Conservation (phyloP, 2,797 vertebrate species). For the Poeciliopsis gracilis region DNA sequence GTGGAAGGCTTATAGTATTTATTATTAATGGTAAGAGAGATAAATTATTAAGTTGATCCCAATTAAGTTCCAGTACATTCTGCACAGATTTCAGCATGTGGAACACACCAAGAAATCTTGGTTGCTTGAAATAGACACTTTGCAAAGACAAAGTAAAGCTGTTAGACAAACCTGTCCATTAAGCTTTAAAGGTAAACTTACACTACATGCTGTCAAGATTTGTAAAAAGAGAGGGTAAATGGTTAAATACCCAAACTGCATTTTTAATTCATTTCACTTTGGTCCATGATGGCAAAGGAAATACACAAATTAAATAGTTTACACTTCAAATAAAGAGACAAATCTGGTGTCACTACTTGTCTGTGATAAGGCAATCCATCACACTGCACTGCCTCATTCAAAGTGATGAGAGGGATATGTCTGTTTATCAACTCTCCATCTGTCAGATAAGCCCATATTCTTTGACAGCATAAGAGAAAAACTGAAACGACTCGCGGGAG, state of each 20-base stretch:
- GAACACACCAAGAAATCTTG: not conserved
- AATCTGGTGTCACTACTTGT: constrained; percentile 43
- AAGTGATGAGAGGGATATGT: constrained; percentile 52
- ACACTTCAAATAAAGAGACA: constrained; percentile 52
- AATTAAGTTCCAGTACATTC: constrained; percentile 8
- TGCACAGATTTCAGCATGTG: not conserved
- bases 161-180: not conserved
- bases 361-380: constrained; percentile 69
- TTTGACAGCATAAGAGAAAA: constrained; percentile 20
- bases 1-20: not conserved
- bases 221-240: not conserved
- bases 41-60: constrained; percentile 2
- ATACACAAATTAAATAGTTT: constrained; percentile 18
- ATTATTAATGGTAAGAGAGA: constrained; percentile 1
- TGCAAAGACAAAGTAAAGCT: constrained; percentile 1
- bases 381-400: constrained; percentile 59
- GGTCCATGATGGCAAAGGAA: not conserved
- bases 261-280: not conserved
- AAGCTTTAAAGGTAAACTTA: not conserved
- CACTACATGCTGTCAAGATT: not conserved
- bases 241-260: not conserved
- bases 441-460: constrained; percentile 51
- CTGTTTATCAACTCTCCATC: constrained; percentile 53
- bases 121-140: not conserved
- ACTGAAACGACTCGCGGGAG: constrained; percentile 29